Conservation (phyloP, 2,888 invertebrate species). For the Toxonevra muliebris region DNA sequence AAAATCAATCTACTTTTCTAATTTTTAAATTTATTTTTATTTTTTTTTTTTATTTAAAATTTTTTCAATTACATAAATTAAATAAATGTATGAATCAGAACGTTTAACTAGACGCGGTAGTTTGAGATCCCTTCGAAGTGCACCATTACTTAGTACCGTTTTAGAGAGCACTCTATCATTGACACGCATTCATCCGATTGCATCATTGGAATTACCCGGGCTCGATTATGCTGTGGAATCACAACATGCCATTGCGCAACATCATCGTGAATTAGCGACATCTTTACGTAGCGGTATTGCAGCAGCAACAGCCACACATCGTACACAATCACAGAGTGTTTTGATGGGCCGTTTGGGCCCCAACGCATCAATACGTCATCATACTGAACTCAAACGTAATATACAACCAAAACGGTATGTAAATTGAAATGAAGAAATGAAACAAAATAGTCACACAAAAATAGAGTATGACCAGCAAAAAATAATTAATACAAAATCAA, state of each 20-base stretch:
- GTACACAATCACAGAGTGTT: slow-evolving; percentile 46
- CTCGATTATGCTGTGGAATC: slow-evolving; percentile 63
- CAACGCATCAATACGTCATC: slow-evolving; percentile 54
- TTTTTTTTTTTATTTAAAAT: no score
- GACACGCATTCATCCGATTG: slow-evolving; percentile 65
- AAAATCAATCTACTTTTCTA: no score
- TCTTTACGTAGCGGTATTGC: slow-evolving; percentile 57
- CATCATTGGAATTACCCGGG: slow-evolving; percentile 64
- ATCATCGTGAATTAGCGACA: slow-evolving; percentile 56
- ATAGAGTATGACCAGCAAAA: not conserved
- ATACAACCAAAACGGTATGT: slow-evolving; percentile 64
- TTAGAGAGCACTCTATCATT: slow-evolving; percentile 64
- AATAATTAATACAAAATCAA: not conserved
- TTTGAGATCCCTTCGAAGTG: slow-evolving; percentile 66
- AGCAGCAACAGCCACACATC: slow-evolving; percentile 53
- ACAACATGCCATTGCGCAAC: slow-evolving; percentile 50
- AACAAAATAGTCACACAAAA: slow-evolving; percentile 5
- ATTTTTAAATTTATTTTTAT: no score
- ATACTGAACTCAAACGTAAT: slow-evolving; percentile 56
- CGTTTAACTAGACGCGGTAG: slow-evolving; percentile 64
- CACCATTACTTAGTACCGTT: slow-evolving; percentile 65
- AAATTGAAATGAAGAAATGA: slow-evolving; percentile 12
- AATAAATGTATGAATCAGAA: slow-evolving; percentile 65
- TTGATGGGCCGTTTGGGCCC: slow-evolving; percentile 56
- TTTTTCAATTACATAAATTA: not conserved